Conservation (phyloP, 1,140 invertebrate species). For the Leptoteleia sp. region DNA sequence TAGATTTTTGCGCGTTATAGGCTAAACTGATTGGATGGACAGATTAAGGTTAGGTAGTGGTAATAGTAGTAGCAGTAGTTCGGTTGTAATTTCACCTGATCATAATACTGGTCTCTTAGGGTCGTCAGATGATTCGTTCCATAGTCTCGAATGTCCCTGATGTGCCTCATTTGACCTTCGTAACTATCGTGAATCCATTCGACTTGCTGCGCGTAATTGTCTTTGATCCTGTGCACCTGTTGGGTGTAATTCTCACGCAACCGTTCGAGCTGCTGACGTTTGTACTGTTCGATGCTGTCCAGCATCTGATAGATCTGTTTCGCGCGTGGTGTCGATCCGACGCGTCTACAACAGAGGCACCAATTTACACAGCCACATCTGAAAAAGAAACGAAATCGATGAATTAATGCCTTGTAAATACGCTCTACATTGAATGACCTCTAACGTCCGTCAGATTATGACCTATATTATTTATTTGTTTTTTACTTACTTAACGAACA, state of each 20-base stretch:
- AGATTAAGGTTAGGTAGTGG: too few species aligned
- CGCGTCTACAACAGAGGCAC: conserved; percentile 86
- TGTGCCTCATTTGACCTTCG: conserved; percentile 91
- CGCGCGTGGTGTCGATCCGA: conserved; percentile 87
- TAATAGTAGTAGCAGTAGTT: too few species aligned
- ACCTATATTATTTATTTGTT: background rate
- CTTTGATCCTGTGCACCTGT: conserved; percentile 94
- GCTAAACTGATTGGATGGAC: too few species aligned
- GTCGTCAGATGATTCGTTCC: too few species aligned
- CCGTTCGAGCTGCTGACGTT: conserved; percentile 92
- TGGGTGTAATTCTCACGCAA: conserved; percentile 94
- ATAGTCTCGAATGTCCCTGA: conserved; percentile 94
- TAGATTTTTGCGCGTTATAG: too few species aligned
- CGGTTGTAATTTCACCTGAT: too few species aligned
- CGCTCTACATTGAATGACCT: too few species aligned
- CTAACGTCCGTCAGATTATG: background rate
- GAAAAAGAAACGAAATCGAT: conserved; percentile 48
- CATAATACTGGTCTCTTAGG: too few species aligned
- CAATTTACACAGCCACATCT: conserved; percentile 84
- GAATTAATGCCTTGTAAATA: too few species aligned
- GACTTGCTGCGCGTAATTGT: conserved; percentile 95
- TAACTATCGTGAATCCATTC: conserved; percentile 97
- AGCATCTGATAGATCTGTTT: conserved; percentile 92
- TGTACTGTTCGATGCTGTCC: conserved; percentile 94
- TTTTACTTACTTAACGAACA: conserved; percentile 86